Conservation (phyloP, 2,888 invertebrate species). For the Zygothrica quintamaculata region DNA sequence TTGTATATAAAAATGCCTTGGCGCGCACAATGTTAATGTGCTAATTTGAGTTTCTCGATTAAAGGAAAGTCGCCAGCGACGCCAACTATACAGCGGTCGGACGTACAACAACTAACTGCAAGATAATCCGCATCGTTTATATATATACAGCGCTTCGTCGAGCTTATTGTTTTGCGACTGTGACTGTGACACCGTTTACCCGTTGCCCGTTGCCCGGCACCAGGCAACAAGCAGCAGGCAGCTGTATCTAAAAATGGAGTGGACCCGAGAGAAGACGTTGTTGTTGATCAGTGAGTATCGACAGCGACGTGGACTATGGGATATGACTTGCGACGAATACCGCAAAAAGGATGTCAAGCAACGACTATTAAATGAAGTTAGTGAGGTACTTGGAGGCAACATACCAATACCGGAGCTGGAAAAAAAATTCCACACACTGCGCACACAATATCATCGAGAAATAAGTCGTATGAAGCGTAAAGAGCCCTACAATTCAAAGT, state of each 20-base stretch:
- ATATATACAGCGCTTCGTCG: slow-evolving; percentile 31
- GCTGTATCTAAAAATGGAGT: slow-evolving; percentile 82
- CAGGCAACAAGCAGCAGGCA: slow-evolving; percentile 44
- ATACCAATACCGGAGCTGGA: slow-evolving; percentile 85
- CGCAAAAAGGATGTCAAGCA: slow-evolving; percentile 84
- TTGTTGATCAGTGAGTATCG: slow-evolving; percentile 83
- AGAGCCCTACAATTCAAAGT: slow-evolving; percentile 86
- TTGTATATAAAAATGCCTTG: slow-evolving; percentile 7
- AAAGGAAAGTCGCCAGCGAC: slow-evolving; percentile 54
- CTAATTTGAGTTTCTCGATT: slow-evolving; percentile 55
- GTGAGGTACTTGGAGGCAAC: slow-evolving; percentile 80
- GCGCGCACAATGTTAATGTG: slow-evolving; percentile 14
- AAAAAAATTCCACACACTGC: slow-evolving; percentile 87
- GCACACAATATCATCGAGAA: slow-evolving; percentile 87
- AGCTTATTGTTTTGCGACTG: slow-evolving; percentile 66
- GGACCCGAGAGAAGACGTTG: slow-evolving; percentile 84
- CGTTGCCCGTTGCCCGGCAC: slow-evolving; percentile 43
- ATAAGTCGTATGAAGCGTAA: slow-evolving; percentile 86
- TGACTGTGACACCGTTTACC: slow-evolving; percentile 64
- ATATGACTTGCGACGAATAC: slow-evolving; percentile 84
- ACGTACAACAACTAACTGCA: slow-evolving; percentile 51
- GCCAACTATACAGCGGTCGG: slow-evolving; percentile 43
- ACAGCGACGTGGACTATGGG: slow-evolving; percentile 83
- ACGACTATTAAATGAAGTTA: slow-evolving; percentile 81
- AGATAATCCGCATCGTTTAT: slow-evolving; percentile 12